A percentile compares a stretch with the other conserved stretches of the same genome.
phyloP scores from a whole-genome alignment of 2,797 vertebrate species.

The Natrix natrix region DNA sequence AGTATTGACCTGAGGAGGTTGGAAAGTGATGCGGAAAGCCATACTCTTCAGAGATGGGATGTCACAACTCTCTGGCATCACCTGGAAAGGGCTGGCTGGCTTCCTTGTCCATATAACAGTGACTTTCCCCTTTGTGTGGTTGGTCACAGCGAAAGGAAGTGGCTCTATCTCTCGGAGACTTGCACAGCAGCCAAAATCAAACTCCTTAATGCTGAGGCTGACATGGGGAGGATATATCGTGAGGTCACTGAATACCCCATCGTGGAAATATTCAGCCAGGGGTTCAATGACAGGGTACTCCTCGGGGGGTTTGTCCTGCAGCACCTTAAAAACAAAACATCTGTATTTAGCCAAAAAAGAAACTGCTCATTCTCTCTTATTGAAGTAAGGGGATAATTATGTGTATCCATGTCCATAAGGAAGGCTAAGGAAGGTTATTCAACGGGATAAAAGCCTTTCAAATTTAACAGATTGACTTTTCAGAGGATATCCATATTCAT shows the following conservation, averaged over 20 bases:
- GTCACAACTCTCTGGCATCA: slow-evolving; percentile 76
- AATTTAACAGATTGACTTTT: neutral
- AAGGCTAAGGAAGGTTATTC: neutral
- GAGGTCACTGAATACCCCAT: slow-evolving; percentile 51
- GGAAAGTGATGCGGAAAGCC: slow-evolving; percentile 80
- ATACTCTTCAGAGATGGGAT: slow-evolving; percentile 85
- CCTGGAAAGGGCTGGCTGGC: slow-evolving; percentile 75
- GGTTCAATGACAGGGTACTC: slow-evolving; percentile 50
- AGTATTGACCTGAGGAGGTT: slow-evolving; percentile 74
- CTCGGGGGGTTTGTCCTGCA: slow-evolving; percentile 36
- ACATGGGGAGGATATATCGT: slow-evolving; percentile 69
- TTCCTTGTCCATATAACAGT: slow-evolving; percentile 80
- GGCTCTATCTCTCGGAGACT: slow-evolving; percentile 41
- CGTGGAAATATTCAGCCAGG: slow-evolving; percentile 74
- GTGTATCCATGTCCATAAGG: neutral
- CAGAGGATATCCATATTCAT: neutral
- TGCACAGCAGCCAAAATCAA: slow-evolving; percentile 79
- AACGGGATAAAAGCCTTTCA: slow-evolving; percentile 11
- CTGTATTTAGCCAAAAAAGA: neutral
- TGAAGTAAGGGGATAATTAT: neutral
- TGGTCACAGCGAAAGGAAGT: slow-evolving; percentile 78
- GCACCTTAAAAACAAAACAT: slow-evolving; percentile 49
- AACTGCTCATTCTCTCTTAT: neutral
- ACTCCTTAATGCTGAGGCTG: slow-evolving; percentile 74
- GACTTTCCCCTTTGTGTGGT: slow-evolving; percentile 84